Evolutionary conservation across 1,140 invertebrate genomes (phyloP).

Genomic region (Papilio helenus): DNA sequence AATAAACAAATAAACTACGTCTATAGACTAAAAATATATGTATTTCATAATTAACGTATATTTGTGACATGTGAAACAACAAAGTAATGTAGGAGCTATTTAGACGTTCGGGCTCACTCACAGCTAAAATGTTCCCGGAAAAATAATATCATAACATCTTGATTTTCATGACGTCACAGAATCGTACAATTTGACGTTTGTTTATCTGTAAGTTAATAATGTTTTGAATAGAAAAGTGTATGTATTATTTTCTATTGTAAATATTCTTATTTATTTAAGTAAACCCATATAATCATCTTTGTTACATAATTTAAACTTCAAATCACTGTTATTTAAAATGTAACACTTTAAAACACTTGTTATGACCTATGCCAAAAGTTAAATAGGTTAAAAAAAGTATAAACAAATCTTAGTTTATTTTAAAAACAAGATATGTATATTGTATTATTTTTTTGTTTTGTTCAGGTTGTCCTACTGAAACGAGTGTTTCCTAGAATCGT

Average conservation of each 20-base stretch:
- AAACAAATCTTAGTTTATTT: neutral
- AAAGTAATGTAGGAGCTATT: neutral
- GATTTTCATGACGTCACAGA: constrained; percentile 38
- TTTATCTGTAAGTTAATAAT: neutral
- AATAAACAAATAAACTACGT: no score
- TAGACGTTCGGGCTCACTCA: constrained; percentile 26
- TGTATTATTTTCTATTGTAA: neutral
- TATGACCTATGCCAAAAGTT: no score
- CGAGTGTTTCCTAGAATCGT: constrained; percentile 72
- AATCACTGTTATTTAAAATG: no score
- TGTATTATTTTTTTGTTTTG: constrained; percentile 23
- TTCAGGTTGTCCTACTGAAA: constrained; percentile 68
- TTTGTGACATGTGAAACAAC: neutral
- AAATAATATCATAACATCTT: constrained; percentile 41
- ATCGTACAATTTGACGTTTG: constrained; percentile 51
- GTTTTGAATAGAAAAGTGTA: neutral
- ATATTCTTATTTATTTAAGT: neutral
- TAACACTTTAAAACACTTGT: no score
- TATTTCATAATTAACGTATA: neutral
- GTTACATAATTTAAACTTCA: neutral
- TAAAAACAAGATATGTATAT: neutral
- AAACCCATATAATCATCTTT: neutral
- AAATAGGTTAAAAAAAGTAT: no score
- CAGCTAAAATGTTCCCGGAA: constrained; percentile 45
- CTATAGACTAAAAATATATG: neutral